Evolutionary conservation across 2,113 vertebrate genomes (phyloP), one percentile per base, ranked within the genome.

Genomic region (Tetrax tetrax): DNA sequence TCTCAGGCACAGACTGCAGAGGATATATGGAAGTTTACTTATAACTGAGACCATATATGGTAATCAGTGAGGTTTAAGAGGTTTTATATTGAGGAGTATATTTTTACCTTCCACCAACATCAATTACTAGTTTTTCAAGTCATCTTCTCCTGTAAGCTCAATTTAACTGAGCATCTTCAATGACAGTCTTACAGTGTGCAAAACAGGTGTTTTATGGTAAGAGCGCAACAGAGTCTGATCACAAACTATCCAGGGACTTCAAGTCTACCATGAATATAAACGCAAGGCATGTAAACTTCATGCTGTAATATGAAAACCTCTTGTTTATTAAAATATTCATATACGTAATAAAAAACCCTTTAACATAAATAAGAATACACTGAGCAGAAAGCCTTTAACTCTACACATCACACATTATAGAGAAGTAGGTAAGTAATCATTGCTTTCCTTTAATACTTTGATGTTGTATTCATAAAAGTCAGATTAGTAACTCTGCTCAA

Each of bases 351-450:
- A 21, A 71, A 68, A 51, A n/a, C 64, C 10, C 23, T 43, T 64
- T 20, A 29, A 45, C 9, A 50, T 70, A 66, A 69, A 75, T 72
- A 90, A 45, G 12, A 70, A 10, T 31, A 84, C 43, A 64, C 31
- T 17, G 64, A 93, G 53, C 13, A 90, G 71, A 74, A 81, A 83
- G 33, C n/a, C 54, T 92, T 84, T 87, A 92, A 91, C 68, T 37
- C 14, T 38, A 60, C 37, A 88, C 9, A 59, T 78, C 53, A 70
- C 2, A 1, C 13, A 17, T 37, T 29, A 87, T 3, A 70, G 14
- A 91, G 19, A 79, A 96, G 45, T n/a, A 90, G 54, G 14, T 48
- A 90, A 95, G 65, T 74, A 90, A 77, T 60, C 54, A 82, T 56
- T 60, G 89, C 65, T 87, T 87, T 68, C 57, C 63, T 84, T 91